phyloP scores from a whole-genome alignment of 2,888 invertebrate genomes.

The Xylota segnis region DNA sequence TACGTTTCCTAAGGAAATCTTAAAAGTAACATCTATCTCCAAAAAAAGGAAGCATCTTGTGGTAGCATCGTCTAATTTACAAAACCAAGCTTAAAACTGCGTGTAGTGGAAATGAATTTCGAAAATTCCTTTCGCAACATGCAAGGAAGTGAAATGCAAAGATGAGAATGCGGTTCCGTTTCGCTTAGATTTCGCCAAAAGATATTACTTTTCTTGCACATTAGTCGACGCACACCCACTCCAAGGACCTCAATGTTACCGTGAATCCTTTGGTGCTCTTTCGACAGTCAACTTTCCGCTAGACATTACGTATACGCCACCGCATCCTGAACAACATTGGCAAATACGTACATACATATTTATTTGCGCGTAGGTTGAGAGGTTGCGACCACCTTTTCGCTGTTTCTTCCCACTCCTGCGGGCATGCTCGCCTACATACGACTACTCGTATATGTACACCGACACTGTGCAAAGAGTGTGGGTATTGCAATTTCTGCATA shows the following conservation, averaged over 20 bases:
- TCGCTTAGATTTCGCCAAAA: slow-evolving; percentile 35
- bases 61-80: slow-evolving; percentile 11
- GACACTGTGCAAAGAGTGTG: too few relatives aligned
- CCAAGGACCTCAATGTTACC: slow-evolving; percentile 45
- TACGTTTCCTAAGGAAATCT: not conserved
- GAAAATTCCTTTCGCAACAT: slow-evolving; percentile 27
- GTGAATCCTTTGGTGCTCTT: slow-evolving; percentile 25
- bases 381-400: slow-evolving; percentile 52
- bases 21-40: not conserved
- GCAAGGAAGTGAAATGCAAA: slow-evolving; percentile 40
- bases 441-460: too few relatives aligned
- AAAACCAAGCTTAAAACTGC: slow-evolving; percentile 45
- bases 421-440: slow-evolving; percentile 17
- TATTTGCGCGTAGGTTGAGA: slow-evolving; percentile 1
- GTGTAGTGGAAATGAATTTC: slow-evolving; percentile 53
- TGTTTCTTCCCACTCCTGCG: slow-evolving; percentile 37
- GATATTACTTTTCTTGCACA: slow-evolving; percentile 65
- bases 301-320: slow-evolving; percentile 51
- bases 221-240: slow-evolving; percentile 3
- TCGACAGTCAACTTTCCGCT: slow-evolving; percentile 51
- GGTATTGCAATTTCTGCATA: slow-evolving; percentile 14
- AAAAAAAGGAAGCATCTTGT: not conserved
- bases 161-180: slow-evolving; percentile 38
- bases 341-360: slow-evolving; percentile 12
- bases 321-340: slow-evolving; percentile 38